Evolutionary conservation across 2,113 vertebrate genomes (phyloP).

Genomic region (Kryptolebias marmoratus): DNA sequence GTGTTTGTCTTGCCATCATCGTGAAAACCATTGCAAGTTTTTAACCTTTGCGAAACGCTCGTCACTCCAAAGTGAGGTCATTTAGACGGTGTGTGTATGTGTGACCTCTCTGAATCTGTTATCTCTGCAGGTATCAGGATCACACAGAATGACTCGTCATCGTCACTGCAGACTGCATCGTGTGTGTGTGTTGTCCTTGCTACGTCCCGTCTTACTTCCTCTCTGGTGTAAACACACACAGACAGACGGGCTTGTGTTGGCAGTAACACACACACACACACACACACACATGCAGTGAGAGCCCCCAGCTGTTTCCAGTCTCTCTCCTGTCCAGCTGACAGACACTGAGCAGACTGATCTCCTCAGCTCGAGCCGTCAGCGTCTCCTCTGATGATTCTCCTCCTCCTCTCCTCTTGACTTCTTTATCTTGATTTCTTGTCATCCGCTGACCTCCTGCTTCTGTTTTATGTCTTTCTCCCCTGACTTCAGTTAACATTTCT

Average conservation of each 20-base stretch:
- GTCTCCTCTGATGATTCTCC: constrained; percentile 19
- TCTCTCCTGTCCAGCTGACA: constrained; percentile 63
- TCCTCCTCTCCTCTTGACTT: constrained; percentile 28
- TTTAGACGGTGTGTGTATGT: constrained; percentile 11
- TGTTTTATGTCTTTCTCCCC: constrained; percentile 1
- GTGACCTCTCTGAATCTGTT: constrained; percentile 65
- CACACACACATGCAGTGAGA: constrained; percentile 32
- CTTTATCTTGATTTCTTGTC: constrained; percentile 12
- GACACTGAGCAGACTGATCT: constrained; percentile 72
- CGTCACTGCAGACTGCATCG: constrained; percentile 21
- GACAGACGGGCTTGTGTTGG: constrained; percentile 49
- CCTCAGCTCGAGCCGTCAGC: constrained; percentile 52
- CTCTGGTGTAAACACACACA: constrained; percentile 47
- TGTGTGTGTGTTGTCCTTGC: constrained; percentile 41
- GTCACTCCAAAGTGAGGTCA: no score
- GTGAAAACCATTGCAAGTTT: no score
- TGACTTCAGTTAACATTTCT: neutral
- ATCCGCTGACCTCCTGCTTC: constrained; percentile 3
- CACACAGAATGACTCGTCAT: constrained; percentile 50
- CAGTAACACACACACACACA: constrained; percentile 38
- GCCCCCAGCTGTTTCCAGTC: constrained; percentile 69
- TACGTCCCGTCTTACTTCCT: constrained; percentile 11
- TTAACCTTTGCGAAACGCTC: no score
- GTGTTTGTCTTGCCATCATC: neutral
- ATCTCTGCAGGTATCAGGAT: constrained; percentile 66